These are phyloP conservation scores for Nestor notabilis DNA, from an alignment of 2,113 vertebrate species.

Conservation along the genomic window DNA sequence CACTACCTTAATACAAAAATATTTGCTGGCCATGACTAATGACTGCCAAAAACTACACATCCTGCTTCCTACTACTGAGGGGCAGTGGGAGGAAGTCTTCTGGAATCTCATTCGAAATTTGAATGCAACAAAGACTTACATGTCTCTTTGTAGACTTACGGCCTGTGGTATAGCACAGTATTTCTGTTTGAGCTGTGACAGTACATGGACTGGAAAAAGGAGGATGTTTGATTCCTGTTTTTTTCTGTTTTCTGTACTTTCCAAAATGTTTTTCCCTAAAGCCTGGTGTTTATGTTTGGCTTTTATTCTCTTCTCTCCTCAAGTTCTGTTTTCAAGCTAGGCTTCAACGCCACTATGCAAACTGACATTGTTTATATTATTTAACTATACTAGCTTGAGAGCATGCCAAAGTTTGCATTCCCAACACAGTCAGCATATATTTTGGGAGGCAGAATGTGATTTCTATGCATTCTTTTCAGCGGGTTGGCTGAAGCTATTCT, in stretches of 20 bases:
- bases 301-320: neutral
- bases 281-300: neutral
- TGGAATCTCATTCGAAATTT: neutral
- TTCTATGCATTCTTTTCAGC: neutral
- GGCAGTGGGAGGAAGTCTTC: neutral
- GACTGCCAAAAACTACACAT: neutral
- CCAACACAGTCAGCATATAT: fast-evolving
- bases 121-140: neutral
- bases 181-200: neutral
- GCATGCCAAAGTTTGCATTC: neutral
- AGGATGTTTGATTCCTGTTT: neutral
- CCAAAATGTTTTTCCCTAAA: neutral
- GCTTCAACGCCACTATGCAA: neutral
- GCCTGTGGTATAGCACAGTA: neutral
- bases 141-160: neutral
- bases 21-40: neutral
- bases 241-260: neutral
- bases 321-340: neutral
- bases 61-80: neutral
- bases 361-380: neutral
- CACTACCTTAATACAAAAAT: neutral
- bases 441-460: neutral
- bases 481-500: neutral
- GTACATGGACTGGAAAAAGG: neutral
- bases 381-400: neutral